Conservation (phyloP, 2,888 invertebrate species). For the Lithosia quadra region DNA sequence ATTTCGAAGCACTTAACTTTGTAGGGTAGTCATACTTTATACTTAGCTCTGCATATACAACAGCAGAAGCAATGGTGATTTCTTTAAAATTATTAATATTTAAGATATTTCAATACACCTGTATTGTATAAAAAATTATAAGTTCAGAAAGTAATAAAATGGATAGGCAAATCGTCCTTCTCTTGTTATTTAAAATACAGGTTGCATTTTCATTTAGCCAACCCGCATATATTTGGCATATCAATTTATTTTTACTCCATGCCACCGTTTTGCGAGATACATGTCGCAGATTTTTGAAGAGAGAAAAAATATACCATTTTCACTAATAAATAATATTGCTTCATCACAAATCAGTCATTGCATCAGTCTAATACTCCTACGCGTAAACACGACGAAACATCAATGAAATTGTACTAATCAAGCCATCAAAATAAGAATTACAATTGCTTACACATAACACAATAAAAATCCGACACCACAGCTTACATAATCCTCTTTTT, state of each 20-base stretch:
- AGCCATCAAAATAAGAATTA: constrained; percentile 50
- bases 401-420: constrained; percentile 60
- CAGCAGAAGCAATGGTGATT: constrained; percentile 12
- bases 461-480: constrained; percentile 38
- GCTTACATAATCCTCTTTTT: constrained; percentile 25
- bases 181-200: constrained; percentile 25
- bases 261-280: constrained; percentile 30
- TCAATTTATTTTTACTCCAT: constrained; percentile 25
- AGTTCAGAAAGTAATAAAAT: constrained; percentile 17
- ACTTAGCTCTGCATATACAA: constrained; percentile 17
- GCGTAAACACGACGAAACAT: constrained; percentile 54
- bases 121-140: constrained; percentile 1
- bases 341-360: constrained; percentile 83
- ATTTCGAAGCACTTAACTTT: constrained; percentile 43
- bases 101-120: neutral
- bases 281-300: constrained; percentile 41
- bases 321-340: constrained; percentile 85
- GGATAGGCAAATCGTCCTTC: constrained; percentile 18
- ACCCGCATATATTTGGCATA: constrained; percentile 47
- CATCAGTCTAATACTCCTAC: constrained; percentile 80
- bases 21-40: constrained; percentile 19
- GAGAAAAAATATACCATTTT: constrained; percentile 65
- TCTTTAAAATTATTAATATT: constrained; percentile 5
- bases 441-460: constrained; percentile 36
- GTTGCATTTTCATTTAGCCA: neutral